Evolutionary conservation across 2,888 invertebrate genomes (phyloP).

Genomic region (Lasioglossum zephyrum): DNA sequence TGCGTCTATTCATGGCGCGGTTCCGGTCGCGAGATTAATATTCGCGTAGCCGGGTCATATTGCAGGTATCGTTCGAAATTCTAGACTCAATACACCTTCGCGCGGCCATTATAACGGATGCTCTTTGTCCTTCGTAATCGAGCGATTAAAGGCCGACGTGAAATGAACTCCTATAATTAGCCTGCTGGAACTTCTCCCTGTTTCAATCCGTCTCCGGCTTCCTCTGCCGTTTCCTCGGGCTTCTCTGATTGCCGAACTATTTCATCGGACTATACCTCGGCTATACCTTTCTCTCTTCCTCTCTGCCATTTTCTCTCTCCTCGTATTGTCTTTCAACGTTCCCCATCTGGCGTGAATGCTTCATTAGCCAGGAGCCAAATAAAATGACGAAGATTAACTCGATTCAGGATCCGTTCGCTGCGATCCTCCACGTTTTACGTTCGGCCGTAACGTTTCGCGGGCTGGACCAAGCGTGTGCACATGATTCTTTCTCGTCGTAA

Average conservation of each 20-base stretch:
- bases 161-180: slow-evolving; percentile 44
- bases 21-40: slow-evolving; percentile 20
- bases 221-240: slow-evolving; percentile 2
- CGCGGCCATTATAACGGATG: neutral
- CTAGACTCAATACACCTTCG: slow-evolving; percentile 27
- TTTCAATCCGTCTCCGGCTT: neutral
- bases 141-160: slow-evolving; percentile 38
- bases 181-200: slow-evolving; percentile 22
- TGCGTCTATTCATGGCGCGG: neutral
- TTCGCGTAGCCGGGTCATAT: neutral
- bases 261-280: neutral
- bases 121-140: slow-evolving; percentile 43
- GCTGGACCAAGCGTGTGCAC: neutral
- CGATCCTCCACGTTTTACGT: neutral
- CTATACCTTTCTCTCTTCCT: neutral
- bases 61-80: slow-evolving; percentile 28
- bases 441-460: neutral
- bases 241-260: slow-evolving; percentile 40
- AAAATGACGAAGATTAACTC: slow-evolving; percentile 50
- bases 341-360: slow-evolving; percentile 39
- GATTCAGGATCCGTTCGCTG: slow-evolving; percentile 8
- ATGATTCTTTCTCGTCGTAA: slow-evolving; percentile 8
- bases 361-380: slow-evolving; percentile 41
- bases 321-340: neutral
- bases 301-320: neutral